A percentile compares a stretch with the other conserved stretches of the same genome.
These are phyloP conservation scores for Periparus ater DNA, from an alignment of 2,797 vertebrate genomes.

Conservation along the genomic window DNA sequence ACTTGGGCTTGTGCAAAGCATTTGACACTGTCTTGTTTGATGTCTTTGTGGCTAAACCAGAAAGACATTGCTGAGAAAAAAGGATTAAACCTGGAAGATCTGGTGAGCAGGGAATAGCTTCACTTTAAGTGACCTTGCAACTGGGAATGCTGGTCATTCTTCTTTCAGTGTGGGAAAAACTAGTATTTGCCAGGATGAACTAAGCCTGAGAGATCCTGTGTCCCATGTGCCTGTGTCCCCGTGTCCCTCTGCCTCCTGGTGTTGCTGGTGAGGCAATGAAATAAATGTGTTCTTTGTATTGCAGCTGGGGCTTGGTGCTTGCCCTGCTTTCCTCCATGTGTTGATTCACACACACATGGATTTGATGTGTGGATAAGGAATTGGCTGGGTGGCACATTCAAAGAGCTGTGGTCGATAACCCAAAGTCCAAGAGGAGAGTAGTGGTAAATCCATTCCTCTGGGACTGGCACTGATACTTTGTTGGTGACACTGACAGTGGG, in stretches of 20 bases:
- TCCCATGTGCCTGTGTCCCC: not conserved
- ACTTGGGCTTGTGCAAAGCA: not conserved
- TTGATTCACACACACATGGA: fast-evolving
- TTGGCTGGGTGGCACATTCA: too few relatives aligned
- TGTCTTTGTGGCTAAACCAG: not conserved
- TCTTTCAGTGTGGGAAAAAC: not conserved
- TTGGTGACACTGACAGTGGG: not conserved
- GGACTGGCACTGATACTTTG: fast-evolving
- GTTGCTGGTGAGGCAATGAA: fast-evolving
- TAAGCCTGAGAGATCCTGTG: not conserved
- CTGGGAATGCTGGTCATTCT: not conserved
- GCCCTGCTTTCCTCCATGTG: fast-evolving
- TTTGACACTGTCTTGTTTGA: not conserved
- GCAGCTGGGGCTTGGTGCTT: too few relatives aligned
- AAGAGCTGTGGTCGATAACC: too few relatives aligned
- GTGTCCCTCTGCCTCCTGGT: not conserved
- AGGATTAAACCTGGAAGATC: not conserved
- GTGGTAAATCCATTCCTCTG: not conserved
- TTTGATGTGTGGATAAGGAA: not conserved
- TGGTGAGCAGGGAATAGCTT: not conserved
- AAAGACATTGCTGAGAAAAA: not conserved
- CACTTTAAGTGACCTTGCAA: not conserved
- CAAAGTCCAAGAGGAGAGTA: not conserved
- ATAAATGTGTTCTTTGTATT: not conserved
- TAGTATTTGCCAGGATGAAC: not conserved